A percentile compares a stretch with the other conserved stretches of the same genome.
phyloP scores from a whole-genome alignment of 2,113 vertebrate genomes.

The Poeciliopsis retropinna region DNA sequence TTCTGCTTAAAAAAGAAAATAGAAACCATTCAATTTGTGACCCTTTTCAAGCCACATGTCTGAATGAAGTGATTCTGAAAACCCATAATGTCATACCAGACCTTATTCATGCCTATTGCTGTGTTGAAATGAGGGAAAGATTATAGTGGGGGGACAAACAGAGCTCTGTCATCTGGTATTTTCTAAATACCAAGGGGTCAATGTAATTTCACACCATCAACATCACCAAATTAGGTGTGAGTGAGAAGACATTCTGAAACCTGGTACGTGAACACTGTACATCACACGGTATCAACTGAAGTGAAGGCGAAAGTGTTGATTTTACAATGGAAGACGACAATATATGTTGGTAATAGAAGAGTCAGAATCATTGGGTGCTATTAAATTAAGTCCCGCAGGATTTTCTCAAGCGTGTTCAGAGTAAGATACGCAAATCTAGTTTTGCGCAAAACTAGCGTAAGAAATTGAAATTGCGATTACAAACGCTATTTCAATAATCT shows the following conservation, averaged over 20 bases:
- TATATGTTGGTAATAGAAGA: not conserved
- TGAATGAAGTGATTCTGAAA: slow-evolving; percentile 12
- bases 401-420: too few relatives aligned
- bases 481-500: too few relatives aligned
- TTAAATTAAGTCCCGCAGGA: not conserved
- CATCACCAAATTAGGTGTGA: slow-evolving; percentile 37
- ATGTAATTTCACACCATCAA: slow-evolving; percentile 46
- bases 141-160: slow-evolving; percentile 25
- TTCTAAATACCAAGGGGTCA: slow-evolving; percentile 70
- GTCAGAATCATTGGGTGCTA: not conserved
- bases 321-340: not conserved
- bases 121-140: slow-evolving; percentile 40
- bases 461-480: too few relatives aligned
- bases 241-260: not conserved
- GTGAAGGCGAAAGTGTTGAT: not conserved
- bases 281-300: not conserved
- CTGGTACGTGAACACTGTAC: not conserved
- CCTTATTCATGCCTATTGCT: slow-evolving; percentile 9
- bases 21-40: not conserved
- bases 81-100: not conserved
- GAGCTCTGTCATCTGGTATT: slow-evolving; percentile 39
- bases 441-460: too few relatives aligned
- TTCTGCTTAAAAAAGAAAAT: too few relatives aligned
- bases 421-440: too few relatives aligned
- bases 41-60: not conserved